These are phyloP conservation scores for Amphiprion ocellaris DNA, from an alignment of 2,113 vertebrate species.

Conservation along the genomic window DNA sequence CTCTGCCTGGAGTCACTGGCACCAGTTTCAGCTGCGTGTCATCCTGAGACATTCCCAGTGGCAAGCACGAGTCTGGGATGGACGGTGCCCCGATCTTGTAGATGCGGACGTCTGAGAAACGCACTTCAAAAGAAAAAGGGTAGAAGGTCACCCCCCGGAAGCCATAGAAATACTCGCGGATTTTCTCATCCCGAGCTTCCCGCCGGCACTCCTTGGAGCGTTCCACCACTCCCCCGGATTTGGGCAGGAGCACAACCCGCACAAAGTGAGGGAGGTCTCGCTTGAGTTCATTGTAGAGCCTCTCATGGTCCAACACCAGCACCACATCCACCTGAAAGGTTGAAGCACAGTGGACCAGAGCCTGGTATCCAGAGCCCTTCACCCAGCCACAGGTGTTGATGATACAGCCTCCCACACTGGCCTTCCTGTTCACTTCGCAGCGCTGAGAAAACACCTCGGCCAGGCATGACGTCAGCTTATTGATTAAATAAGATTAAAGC, in stretches of 20 bases:
- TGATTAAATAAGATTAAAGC: neutral
- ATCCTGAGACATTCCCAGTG: constrained; percentile 97
- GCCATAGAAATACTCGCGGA: constrained; percentile 98
- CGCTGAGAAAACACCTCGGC: constrained; percentile 96
- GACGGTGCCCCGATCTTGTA: constrained; percentile 98
- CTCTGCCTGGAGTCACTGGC: constrained; percentile 93
- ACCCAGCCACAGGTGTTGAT: constrained; percentile 99
- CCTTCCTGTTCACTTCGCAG: constrained; percentile 95
- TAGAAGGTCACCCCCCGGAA: constrained; percentile 93
- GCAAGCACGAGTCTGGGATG: constrained; percentile 97
- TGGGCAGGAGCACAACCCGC: constrained; percentile 93
- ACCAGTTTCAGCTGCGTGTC: constrained; percentile 98
- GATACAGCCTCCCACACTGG: constrained; percentile 95
- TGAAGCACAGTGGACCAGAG: constrained; percentile 94
- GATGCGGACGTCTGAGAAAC: constrained; percentile 97
- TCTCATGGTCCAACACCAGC: constrained; percentile 96
- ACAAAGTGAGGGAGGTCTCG: constrained; percentile 97
- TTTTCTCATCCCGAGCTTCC: constrained; percentile 93
- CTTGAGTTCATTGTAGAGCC: constrained; percentile 97
- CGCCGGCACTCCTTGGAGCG: constrained; percentile 96
- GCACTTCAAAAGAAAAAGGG: constrained; percentile 96
- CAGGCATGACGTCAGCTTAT: constrained; percentile 92
- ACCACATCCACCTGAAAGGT: constrained; percentile 98
- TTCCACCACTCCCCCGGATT: constrained; percentile 95
- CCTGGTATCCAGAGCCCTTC: constrained; percentile 97